Conservation (phyloP, 2,888 invertebrate species). For the Cheilosia soror region DNA sequence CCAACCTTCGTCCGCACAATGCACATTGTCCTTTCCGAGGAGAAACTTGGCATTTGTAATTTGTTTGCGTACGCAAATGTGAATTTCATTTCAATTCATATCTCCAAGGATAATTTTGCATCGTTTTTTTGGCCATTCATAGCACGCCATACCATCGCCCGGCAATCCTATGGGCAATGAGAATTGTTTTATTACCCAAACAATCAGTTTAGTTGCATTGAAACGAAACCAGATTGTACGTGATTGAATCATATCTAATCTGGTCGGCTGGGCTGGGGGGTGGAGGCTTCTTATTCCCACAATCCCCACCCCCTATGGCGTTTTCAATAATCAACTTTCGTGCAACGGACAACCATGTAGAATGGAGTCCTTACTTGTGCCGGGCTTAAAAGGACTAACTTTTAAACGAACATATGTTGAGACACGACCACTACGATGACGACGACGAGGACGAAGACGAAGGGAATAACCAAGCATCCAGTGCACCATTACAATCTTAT, state of each 20-base stretch:
- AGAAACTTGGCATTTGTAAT: conserved; percentile 34
- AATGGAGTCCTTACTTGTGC: conserved; percentile 16
- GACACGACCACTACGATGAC: conserved; percentile 21
- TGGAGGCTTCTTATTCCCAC: background rate
- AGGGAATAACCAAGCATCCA: conserved; percentile 15
- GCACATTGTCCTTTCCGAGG: background rate
- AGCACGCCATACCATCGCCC: background rate
- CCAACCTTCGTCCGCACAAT: background rate
- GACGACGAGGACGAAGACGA: no score
- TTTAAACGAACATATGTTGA: conserved; percentile 63
- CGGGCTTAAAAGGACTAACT: conserved; percentile 59
- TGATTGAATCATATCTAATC: conserved; percentile 72
- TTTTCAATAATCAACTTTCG: conserved; percentile 70
- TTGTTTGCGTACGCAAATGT: conserved; percentile 45
- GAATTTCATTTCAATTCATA: conserved; percentile 46
- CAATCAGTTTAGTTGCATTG: conserved; percentile 64
- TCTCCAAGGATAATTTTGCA: conserved; percentile 52
- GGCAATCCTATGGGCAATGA: conserved; percentile 39
- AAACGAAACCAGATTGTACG: conserved; percentile 62
- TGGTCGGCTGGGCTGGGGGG: conserved; percentile 16
- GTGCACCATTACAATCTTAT: conserved; percentile 63
- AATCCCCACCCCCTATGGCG: conserved; percentile 27
- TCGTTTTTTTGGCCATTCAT: conserved; percentile 37
- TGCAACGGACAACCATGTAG: conserved; percentile 20
- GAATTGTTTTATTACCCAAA: conserved; percentile 70